Evolutionary conservation across 1,140 invertebrate genomes (phyloP), one percentile per base, ranked within the genome.

Genomic region (Papilio glaucus): DNA sequence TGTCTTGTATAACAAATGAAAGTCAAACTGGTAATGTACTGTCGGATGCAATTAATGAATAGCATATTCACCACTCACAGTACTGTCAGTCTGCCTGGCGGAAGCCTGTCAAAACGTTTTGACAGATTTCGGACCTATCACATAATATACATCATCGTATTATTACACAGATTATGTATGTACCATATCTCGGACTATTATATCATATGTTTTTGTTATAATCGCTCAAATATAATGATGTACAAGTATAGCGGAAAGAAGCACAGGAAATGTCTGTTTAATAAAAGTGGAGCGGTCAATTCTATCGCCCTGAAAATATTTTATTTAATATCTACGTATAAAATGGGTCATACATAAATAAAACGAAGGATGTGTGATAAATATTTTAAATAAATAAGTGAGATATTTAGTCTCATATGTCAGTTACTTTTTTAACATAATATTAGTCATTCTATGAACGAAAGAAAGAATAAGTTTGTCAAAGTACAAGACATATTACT

Each of bases 101-200:
- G 77, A 81, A 80, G 78, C 73, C 84, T 85, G 86, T 89, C 87
- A 89, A 85, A 90, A 88, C 75, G 82, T 89, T 89, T 88, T 85
- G 87, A 87, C 83, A 84, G 79, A 81, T 83, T 77, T 72, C 74
- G 73, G 78, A 73, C 60, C 72, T 78, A 78, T 76, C 74, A 69
- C 71, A 53, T 67, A 67, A 67, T 68, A 65, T 15, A 68, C 65
- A 68, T 68, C 65, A 49, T 68, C 65, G 41, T 68, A 49, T 68
- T 68, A 24, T 68, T 68, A 68, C 42, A 49, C 65, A 42, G 41
- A 68, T 68, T 68, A 68, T 68, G 65, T 24, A 26, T 68, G 41
- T 68, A 68, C 21, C 10, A 6, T 26, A 68, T 37, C 62, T 39
- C 63, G 12, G 41, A 24, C 18, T 68, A 68, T 68, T 68, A 68